Conservation (phyloP, 2,113 vertebrate species). For the Sceloporus tristichus region DNA sequence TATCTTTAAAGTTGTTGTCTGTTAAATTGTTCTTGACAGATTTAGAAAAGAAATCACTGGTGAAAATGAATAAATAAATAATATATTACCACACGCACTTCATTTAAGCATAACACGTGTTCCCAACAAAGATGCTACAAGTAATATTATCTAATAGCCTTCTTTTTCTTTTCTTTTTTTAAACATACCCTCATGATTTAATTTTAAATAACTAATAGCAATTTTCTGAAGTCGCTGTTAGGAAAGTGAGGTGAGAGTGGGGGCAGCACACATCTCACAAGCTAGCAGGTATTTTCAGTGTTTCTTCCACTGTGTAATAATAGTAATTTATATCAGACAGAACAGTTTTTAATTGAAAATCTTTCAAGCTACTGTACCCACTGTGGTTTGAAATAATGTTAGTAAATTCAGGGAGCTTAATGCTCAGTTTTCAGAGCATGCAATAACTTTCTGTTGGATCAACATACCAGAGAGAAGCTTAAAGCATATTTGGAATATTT, state of each 20-base stretch:
- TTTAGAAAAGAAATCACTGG: conserved; percentile 25
- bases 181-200: conserved; percentile 57
- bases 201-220: conserved; percentile 67
- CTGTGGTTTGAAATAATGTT: conserved; percentile 62
- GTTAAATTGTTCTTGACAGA: conserved; percentile 14
- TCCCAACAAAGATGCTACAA: conserved; percentile 49
- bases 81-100: background rate
- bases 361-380: conserved; percentile 58
- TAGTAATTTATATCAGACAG: conserved; percentile 66
- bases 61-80: conserved; percentile 31
- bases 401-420: conserved; percentile 65
- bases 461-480: conserved; percentile 63
- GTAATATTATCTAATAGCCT: conserved; percentile 48
- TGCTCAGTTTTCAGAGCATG: conserved; percentile 50
- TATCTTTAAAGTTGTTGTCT: conserved; percentile 10
- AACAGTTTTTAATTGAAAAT: conserved; percentile 74
- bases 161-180: conserved; percentile 37
- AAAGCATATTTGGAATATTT: conserved; percentile 66
- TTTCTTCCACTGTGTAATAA: conserved; percentile 62
- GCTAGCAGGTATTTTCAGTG: conserved; percentile 57
- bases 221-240: conserved; percentile 66
- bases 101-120: background rate
- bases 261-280: conserved; percentile 56
- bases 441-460: conserved; percentile 69
- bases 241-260: conserved; percentile 60